A percentile compares a stretch with the other conserved stretches of the same genome.
Conservation (phyloP, 2,113 vertebrate genomes). For the Laticauda colubrina region DNA sequence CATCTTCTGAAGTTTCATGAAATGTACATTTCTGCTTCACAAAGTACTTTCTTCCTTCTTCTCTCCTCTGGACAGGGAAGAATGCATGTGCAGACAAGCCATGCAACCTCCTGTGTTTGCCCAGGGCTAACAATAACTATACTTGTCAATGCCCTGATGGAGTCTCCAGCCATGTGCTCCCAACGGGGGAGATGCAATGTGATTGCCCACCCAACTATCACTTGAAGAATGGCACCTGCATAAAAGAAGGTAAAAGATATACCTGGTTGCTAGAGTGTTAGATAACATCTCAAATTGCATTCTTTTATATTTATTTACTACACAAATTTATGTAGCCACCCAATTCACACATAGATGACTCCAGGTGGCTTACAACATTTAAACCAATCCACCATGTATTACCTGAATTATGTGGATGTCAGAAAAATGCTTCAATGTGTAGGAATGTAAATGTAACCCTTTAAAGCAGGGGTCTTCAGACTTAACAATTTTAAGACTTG, state of each 20-base stretch:
- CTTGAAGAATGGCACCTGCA: slow-evolving; percentile 79
- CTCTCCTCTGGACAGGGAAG: slow-evolving; percentile 68
- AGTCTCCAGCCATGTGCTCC: slow-evolving; percentile 68
- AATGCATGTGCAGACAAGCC: slow-evolving; percentile 85
- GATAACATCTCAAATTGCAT: neutral
- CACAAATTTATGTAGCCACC: too few relatives aligned
- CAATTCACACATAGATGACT: too few relatives aligned
- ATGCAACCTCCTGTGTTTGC: slow-evolving; percentile 90
- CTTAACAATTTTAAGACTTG: too few relatives aligned
- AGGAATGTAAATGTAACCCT: neutral
- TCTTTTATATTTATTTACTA: neutral
- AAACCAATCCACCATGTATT: too few relatives aligned
- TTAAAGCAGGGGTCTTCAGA: neutral
- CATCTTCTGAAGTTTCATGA: neutral
- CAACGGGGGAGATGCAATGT: slow-evolving; percentile 81
- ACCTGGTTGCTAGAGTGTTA: neutral
- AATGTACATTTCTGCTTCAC: neutral
- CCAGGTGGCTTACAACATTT: too few relatives aligned
- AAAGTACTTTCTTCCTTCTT: fast-evolving
- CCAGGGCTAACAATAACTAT: slow-evolving; percentile 77
- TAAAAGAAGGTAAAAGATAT: slow-evolving; percentile 78
- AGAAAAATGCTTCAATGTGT: neutral
- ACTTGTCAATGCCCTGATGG: slow-evolving; percentile 90
- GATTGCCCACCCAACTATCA: slow-evolving; percentile 85
- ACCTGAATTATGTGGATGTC: neutral